A percentile compares a stretch with the other conserved stretches of the same genome.
These are phyloP conservation scores for Philopedon plagiatum DNA, from an alignment of 2,888 invertebrate genomes.

Conservation along the genomic window DNA sequence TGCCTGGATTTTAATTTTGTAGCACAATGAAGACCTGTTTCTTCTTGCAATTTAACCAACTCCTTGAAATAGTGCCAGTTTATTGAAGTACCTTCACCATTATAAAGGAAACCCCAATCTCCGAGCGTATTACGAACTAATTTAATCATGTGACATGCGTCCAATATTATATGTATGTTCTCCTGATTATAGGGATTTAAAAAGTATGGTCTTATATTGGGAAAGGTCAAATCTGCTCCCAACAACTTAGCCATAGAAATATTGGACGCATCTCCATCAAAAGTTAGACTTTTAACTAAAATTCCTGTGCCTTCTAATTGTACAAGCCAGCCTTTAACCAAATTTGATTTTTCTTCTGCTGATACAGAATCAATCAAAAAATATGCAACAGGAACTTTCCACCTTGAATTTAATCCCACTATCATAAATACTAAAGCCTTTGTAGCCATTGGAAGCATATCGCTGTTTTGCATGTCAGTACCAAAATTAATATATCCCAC, in stretches of 20 bases:
- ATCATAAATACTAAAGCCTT: conserved; percentile 18
- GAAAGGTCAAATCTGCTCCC: conserved; percentile 32
- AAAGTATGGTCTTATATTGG: conserved; percentile 34
- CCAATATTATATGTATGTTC: conserved; percentile 37
- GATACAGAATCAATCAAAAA: conserved; percentile 24
- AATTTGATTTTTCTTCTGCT: conserved; percentile 28
- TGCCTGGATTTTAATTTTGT: conserved; percentile 25
- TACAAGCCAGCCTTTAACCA: conserved; percentile 29
- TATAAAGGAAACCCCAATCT: conserved; percentile 43
- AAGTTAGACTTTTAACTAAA: conserved; percentile 46
- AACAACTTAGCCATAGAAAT: conserved; percentile 45
- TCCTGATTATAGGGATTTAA: conserved; percentile 20
- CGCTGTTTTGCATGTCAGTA: neutral
- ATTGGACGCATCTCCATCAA: conserved; percentile 49
- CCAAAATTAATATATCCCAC: conserved; percentile 27
- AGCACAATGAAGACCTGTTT: conserved; percentile 21
- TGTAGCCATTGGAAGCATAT: conserved; percentile 12
- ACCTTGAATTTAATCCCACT: conserved; percentile 9
- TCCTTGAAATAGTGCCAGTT: conserved; percentile 18
- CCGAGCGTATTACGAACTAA: conserved; percentile 55
- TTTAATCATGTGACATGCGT: conserved; percentile 57
- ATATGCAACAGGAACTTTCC: conserved; percentile 20
- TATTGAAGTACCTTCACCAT: conserved; percentile 11
- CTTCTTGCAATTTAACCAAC: conserved; percentile 3
- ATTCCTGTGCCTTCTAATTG: conserved; percentile 32